Conservation (phyloP, 2,888 invertebrate genomes). For the Teleiodes luculella region DNA sequence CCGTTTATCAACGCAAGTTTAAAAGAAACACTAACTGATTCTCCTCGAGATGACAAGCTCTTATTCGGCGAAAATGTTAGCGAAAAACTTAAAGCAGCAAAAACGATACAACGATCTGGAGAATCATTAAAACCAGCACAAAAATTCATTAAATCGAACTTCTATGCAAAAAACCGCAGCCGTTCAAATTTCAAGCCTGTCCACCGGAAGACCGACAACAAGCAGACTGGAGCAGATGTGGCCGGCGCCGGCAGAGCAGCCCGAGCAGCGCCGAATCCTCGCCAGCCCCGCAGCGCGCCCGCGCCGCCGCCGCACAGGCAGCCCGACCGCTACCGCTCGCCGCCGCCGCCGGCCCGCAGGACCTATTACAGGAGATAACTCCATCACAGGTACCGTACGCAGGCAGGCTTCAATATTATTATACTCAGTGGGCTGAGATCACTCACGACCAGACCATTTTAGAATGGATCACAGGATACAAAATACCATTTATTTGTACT, state of each 20-base stretch:
- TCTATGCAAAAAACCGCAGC: too few relatives aligned
- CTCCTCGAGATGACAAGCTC: too few relatives aligned
- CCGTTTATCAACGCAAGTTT: too few relatives aligned
- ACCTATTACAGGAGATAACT: background rate
- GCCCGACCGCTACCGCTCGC: background rate
- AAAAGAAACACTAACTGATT: too few relatives aligned
- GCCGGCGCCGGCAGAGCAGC: background rate
- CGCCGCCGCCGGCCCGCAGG: background rate
- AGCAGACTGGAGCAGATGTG: background rate
- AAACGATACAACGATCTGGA: background rate
- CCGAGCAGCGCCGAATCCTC: background rate
- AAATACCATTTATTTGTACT: slow-evolving; percentile 12
- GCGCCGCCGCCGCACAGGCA: background rate
- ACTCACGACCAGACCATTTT: slow-evolving; percentile 5
- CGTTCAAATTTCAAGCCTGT: too few relatives aligned
- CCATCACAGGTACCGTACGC: slow-evolving; percentile 10
- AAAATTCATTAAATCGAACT: too few relatives aligned
- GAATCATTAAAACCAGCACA: too few relatives aligned
- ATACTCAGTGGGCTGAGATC: slow-evolving; percentile 3
- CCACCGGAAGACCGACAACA: too few relatives aligned
- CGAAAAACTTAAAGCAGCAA: background rate
- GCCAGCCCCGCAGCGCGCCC: background rate
- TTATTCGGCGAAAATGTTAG: too few relatives aligned
- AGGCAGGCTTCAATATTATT: slow-evolving; percentile 11
- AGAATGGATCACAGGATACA: slow-evolving; percentile 14